These are phyloP conservation scores for Gasterosteus aculeatus DNA, from an alignment of 2,113 vertebrate species.

Conservation along the genomic window DNA sequence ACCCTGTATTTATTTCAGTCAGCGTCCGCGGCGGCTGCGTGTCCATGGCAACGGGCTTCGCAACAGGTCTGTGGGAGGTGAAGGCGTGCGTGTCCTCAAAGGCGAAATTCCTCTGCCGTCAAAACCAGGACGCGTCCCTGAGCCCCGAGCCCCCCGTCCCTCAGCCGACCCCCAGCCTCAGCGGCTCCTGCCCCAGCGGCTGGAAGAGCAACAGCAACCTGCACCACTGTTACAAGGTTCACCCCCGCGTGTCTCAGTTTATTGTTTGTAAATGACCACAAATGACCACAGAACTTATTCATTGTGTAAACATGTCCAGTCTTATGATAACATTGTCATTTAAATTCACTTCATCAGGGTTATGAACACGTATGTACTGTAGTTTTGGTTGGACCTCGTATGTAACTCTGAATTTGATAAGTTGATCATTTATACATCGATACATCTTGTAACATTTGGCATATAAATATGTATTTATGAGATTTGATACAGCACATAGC, in stretches of 20 bases:
- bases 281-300: not conserved
- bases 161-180: constrained; percentile 89
- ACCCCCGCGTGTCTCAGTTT: no score
- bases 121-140: constrained; percentile 86
- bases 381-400: not conserved
- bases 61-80: constrained; percentile 93
- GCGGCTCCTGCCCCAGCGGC: constrained; percentile 84
- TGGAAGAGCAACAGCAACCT: constrained; percentile 89
- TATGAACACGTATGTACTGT: not conserved
- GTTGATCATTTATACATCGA: not conserved
- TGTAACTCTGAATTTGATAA: not conserved
- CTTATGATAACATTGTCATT: not conserved
- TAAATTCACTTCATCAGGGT: not conserved
- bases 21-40: constrained; percentile 88
- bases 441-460: not conserved
- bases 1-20: constrained; percentile 69
- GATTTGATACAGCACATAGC: not conserved
- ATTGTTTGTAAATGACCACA: not conserved
- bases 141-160: constrained; percentile 84
- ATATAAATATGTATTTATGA: not conserved
- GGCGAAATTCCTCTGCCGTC: constrained; percentile 95
- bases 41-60: constrained; percentile 87
- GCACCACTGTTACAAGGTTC: constrained; percentile 94
- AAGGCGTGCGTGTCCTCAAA: constrained; percentile 76
- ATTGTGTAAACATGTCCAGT: not conserved